Evolutionary conservation across 2,797 vertebrate species (phyloP).

Genomic region (Pachyuromys duprasi): DNA sequence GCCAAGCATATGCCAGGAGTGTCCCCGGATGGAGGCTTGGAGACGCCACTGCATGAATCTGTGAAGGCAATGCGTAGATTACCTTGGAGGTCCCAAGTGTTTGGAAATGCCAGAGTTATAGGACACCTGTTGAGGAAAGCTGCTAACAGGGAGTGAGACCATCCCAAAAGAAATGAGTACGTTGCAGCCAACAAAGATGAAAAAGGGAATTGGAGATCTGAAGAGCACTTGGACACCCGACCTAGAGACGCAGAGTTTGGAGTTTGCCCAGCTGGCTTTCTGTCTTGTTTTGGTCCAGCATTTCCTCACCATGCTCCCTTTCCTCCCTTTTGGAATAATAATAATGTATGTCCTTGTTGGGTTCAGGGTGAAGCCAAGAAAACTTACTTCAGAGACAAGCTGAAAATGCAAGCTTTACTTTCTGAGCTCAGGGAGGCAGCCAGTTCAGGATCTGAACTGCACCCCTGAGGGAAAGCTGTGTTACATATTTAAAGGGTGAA

Average conservation of each 20-base stretch:
- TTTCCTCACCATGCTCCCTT: not conserved
- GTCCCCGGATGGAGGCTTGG: not conserved
- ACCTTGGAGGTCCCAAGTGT: not conserved
- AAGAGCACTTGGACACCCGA: not conserved
- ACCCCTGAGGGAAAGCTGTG: too few relatives aligned
- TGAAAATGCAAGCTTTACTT: too few relatives aligned
- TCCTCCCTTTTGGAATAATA: not conserved
- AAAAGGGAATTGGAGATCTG: not conserved
- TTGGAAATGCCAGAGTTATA: not conserved
- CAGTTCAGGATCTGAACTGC: too few relatives aligned
- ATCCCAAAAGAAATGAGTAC: not conserved
- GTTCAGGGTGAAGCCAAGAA: too few relatives aligned
- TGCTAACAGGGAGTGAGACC: not conserved
- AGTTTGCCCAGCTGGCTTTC: not conserved
- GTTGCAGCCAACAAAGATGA: not conserved
- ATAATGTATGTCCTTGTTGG: not conserved
- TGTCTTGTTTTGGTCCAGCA: not conserved
- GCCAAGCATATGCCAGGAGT: not conserved
- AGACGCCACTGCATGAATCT: not conserved
- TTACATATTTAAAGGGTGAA: too few relatives aligned
- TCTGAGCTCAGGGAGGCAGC: too few relatives aligned
- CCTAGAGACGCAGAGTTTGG: not conserved
- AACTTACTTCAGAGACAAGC: too few relatives aligned
- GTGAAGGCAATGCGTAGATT: not conserved
- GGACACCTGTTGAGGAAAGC: not conserved